A percentile compares a stretch with the other conserved stretches of the same genome.
These are phyloP conservation scores for Metaphire vulgaris DNA, from an alignment of 1,140 invertebrate genomes.

Conservation along the genomic window DNA sequence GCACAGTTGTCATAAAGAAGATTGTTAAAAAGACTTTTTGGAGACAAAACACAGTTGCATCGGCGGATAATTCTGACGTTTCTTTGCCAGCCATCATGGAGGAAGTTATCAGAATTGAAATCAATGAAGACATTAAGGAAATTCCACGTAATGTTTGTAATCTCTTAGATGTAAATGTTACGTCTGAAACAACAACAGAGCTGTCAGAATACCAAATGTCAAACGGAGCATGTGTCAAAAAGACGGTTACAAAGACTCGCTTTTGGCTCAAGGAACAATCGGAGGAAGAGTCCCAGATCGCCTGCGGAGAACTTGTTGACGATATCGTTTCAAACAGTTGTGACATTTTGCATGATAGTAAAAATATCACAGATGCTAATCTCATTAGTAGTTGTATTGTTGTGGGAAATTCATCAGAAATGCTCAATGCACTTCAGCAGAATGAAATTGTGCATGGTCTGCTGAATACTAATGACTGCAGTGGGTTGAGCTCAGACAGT, in stretches of 20 bases:
- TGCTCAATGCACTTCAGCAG: too few species aligned
- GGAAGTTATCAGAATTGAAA: not conserved
- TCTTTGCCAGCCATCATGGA: not conserved
- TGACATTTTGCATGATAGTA: too few species aligned
- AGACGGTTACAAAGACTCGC: not conserved
- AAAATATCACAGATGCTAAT: too few species aligned
- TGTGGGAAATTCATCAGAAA: too few species aligned
- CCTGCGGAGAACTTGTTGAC: too few species aligned
- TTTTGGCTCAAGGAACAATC: not conserved
- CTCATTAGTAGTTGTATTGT: too few species aligned
- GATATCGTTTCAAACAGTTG: too few species aligned
- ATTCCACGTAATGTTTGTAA: slow-evolving; percentile 10
- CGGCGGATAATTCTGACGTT: not conserved
- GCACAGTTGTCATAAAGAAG: not conserved
- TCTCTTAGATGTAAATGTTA: not conserved
- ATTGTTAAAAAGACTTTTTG: not conserved
- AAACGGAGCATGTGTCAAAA: not conserved
- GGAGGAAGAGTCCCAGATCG: too few species aligned
- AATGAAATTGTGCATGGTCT: too few species aligned
- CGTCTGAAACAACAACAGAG: not conserved
- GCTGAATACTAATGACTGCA: too few species aligned
- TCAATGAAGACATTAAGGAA: slow-evolving; percentile 18
- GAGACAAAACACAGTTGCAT: not conserved
- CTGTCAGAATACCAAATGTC: not conserved
- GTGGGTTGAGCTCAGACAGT: too few species aligned